A percentile compares a stretch with the other conserved stretches of the same genome.
Conservation (phyloP, 2,888 invertebrate species). For the Eilema griseolum region DNA sequence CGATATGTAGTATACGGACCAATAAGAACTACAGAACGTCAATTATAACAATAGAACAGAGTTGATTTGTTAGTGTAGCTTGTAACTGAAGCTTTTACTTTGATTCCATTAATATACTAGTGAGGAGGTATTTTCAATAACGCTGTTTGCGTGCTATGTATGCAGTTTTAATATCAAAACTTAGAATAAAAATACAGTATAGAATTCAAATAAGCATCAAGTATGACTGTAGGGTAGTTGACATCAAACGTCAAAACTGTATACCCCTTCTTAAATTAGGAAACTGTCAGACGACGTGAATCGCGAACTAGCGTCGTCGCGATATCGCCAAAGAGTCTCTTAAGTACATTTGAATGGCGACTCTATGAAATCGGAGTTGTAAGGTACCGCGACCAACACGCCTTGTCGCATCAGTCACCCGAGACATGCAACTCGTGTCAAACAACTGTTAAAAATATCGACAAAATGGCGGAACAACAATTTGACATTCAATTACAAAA, state of each 20-base stretch:
- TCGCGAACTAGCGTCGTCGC: no score
- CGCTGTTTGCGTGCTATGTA: neutral
- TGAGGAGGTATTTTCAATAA: no score
- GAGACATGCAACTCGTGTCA: no score
- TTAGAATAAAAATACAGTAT: neutral
- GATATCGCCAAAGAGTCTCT: no score
- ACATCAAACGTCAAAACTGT: neutral
- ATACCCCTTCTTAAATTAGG: neutral
- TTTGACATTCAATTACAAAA: no score
- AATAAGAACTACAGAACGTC: conserved; percentile 73
- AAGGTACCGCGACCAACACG: no score
- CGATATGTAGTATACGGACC: conserved; percentile 65
- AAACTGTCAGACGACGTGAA: no score
- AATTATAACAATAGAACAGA: conserved; percentile 71
- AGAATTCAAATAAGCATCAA: neutral
- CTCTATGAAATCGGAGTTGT: no score
- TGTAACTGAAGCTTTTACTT: conserved; percentile 7
- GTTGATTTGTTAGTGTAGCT: conserved; percentile 16
- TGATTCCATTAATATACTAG: neutral
- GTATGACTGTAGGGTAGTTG: neutral
- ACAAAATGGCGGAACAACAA: no score
- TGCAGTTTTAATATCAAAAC: neutral
- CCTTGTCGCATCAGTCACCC: no score
- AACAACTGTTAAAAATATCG: no score
- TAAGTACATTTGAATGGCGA: no score